Conservation (phyloP, 2,113 vertebrate species). For the Proterorhinus semilunaris region DNA sequence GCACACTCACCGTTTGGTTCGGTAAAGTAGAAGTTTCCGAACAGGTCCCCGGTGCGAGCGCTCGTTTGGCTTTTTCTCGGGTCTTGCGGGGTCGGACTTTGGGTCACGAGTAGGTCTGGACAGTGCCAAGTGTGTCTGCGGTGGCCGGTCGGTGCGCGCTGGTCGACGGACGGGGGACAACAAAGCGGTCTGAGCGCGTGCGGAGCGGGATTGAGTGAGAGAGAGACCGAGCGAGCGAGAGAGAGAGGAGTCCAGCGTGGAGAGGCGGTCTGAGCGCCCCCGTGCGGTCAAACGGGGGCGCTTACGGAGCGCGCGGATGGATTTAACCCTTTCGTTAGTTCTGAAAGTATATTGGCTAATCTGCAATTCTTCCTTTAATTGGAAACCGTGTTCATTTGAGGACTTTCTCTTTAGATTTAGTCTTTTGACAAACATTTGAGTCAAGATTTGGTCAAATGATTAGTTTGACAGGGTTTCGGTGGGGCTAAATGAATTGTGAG, state of each 20-base stretch:
- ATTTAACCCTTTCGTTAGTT: background rate
- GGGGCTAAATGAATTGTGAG: too few relatives aligned
- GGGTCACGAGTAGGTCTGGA: background rate
- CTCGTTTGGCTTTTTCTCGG: too few relatives aligned
- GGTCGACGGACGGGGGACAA: background rate
- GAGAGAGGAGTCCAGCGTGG: background rate
- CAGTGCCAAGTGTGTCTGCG: background rate
- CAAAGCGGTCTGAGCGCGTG: background rate
- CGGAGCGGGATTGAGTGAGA: background rate
- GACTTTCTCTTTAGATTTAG: too few relatives aligned
- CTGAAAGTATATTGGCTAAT: too few relatives aligned
- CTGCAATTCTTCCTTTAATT: too few relatives aligned
- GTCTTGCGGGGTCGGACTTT: background rate
- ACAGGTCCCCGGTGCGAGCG: background rate
- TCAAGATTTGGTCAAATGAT: too few relatives aligned
- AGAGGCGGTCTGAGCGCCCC: background rate
- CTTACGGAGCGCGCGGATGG: background rate
- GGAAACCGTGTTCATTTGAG: too few relatives aligned
- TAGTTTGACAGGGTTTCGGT: too few relatives aligned
- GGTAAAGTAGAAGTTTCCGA: background rate
- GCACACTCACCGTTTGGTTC: background rate
- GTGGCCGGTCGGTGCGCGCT: background rate
- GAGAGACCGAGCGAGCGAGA: background rate
- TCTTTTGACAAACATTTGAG: too few relatives aligned
- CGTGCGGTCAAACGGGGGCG: background rate